These are phyloP conservation scores for Apis cerana DNA, from an alignment of 1,140 invertebrate species.

Conservation along the genomic window DNA sequence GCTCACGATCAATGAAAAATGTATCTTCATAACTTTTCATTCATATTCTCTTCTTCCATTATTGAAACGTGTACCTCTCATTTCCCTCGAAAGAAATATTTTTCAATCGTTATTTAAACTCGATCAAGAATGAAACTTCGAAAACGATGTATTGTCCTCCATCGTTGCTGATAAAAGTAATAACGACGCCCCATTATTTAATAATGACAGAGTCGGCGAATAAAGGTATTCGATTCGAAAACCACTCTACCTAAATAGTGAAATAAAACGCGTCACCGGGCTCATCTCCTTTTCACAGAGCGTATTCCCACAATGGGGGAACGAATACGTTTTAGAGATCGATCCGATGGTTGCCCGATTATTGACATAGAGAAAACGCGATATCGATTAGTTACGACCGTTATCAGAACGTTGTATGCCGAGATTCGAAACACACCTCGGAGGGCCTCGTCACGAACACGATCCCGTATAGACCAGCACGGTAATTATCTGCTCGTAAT, in stretches of 20 bases:
- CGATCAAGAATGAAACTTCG: not conserved
- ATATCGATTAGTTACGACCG: slow-evolving; percentile 40
- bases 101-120: not conserved
- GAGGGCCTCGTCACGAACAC: slow-evolving; percentile 16
- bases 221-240: not conserved
- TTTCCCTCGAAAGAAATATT: not conserved
- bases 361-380: slow-evolving; percentile 31
- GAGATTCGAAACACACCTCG: slow-evolving; percentile 39
- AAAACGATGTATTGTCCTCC: not conserved
- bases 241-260: not conserved
- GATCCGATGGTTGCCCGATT: not conserved
- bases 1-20: not conserved
- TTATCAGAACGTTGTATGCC: slow-evolving; percentile 18
- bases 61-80: not conserved
- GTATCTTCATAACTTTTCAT: not conserved
- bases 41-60: not conserved
- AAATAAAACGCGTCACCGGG: not conserved
- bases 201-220: not conserved
- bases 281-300: not conserved
- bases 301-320: not conserved
- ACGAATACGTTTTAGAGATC: not conserved
- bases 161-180: not conserved
- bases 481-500: slow-evolving; percentile 70
- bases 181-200: not conserved
- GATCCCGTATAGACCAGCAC: slow-evolving; percentile 49